Evolutionary conservation across 2,888 invertebrate species (phyloP), one percentile per base, ranked within the genome.

Genomic region (Apocheima hispidaria): DNA sequence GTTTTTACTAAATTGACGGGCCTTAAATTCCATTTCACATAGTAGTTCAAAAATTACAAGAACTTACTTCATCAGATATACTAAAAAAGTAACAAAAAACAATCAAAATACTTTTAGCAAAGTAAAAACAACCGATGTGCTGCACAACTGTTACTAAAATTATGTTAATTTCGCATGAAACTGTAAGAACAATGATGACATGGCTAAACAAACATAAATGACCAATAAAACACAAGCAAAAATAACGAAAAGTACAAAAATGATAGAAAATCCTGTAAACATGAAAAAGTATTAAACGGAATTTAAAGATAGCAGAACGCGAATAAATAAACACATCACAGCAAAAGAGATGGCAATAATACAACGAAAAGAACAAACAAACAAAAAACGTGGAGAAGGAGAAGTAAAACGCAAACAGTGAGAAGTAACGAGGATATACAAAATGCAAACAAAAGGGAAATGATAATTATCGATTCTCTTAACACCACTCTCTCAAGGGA

Each of bases 171-270:
- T 30, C n/a, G 14, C 30, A 20, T 20, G 30, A 30, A 51, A 18
- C 26, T 28, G 18, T 18, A 38, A 50, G 1, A 48, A 18, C 12
- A 46, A 20, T 18, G 30, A 46, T 10, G 30, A 26, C 16, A 36
- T 26, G 18, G 7, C 18, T 21, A 9, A 40, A 16, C 14, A 26
- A 38, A 40, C 18, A 40, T 18, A n/a, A 51, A 40, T 20, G 28
- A 40, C 18, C 40, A 51, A 28, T 51, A 51, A 40, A 51, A 51
- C 40, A 28, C 30, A 23, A 23, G 23, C 23, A 38, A 28, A 16
- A 18, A 28, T 16, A n/a, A 50, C 23, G 38, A 50, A 38, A 35
- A 35, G 35, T 6, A 33, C 14, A 48, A 12, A 50, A 38, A 14
- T 38, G 12, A 38, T n/a, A 50, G 23, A 51, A 26, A 38, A 50